Percentiles rank a stretch among this genome's conserved stretches.
These are phyloP conservation scores for Ethmia dodecea DNA, from an alignment of 2,888 invertebrate species.

Conservation along the genomic window DNA sequence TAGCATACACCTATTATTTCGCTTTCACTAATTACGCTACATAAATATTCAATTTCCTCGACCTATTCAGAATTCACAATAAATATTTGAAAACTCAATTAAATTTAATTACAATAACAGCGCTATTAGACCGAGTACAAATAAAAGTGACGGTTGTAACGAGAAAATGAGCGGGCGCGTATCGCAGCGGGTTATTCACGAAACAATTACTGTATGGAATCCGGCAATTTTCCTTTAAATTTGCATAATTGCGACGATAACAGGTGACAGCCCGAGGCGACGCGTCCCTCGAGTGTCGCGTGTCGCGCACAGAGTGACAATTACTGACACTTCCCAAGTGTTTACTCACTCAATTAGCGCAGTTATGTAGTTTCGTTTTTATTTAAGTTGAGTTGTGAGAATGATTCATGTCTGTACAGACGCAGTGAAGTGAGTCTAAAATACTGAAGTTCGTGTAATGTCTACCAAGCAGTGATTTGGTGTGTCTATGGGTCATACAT, in stretches of 20 bases:
- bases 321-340: conserved; percentile 17
- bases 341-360: conserved; percentile 26
- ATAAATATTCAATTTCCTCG: too few species aligned
- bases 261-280: conserved; percentile 44
- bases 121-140: conserved; percentile 31
- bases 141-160: conserved; percentile 36
- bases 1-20: too few species aligned
- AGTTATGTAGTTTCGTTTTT: too few species aligned
- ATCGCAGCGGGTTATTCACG: conserved; percentile 15
- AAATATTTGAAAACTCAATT: neutral
- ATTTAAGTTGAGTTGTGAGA: too few species aligned
- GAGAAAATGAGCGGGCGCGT: conserved; percentile 30
- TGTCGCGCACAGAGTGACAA: conserved; percentile 12
- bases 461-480: too few species aligned
- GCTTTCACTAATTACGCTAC: too few species aligned
- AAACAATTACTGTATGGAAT: conserved; percentile 30
- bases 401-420: too few species aligned
- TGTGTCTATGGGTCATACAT: too few species aligned
- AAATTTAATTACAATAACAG: neutral
- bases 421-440: too few species aligned
- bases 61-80: too few species aligned
- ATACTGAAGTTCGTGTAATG: too few species aligned
- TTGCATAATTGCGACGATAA: conserved; percentile 61
- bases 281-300: conserved; percentile 8
- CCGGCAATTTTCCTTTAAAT: conserved; percentile 56